Evolutionary conservation across 2,888 invertebrate genomes (phyloP), one percentile per base, ranked within the genome.

Genomic region (Scrobipalpa costella): DNA sequence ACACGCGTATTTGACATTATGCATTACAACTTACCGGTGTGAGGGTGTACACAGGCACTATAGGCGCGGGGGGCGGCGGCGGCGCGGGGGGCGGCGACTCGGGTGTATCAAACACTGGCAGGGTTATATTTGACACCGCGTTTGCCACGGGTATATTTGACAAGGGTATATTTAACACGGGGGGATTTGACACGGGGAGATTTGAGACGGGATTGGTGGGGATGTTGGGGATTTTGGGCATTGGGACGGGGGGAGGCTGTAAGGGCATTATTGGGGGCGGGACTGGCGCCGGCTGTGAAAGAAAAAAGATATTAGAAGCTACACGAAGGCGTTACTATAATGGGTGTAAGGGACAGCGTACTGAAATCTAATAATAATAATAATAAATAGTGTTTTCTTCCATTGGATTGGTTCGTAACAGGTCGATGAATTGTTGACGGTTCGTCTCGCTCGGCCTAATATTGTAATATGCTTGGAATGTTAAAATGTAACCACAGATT

Each of bases 1-100:
- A 7, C 38, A n/a, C n/a, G n/a, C n/a, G n/a, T n/a, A 38, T 38
- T 38, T 38, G 38, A 6, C 38, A 7, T 38, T 9, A 38, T 9
- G 8, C 3, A 7, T 9, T 19, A n/a, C n/a, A n/a, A 27, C 17
- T n/a, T 61, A 64, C 66, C 65, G 66, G 63, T 49, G 60, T 17
- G 64, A 61, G 58, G 64, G 67, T 19, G 63, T 27, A 27, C 65
- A 68, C 34, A 66, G 63, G 55, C 60, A 34, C 36, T 36, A 36
- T 13, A 15, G 71, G 67, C 33, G 67, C 66, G 17, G 72, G 68
- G 15, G 72, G 70, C 6, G 71, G 72, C 59, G 72, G 74, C 13
- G 81, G 79, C 52, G 72, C 76, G 59, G 81, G 85, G 60, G 87
- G 86, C 60, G 92, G 93, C 0, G 92, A 92, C 68, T 88, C 92